A percentile compares a stretch with the other conserved stretches of the same genome.
phyloP scores from a whole-genome alignment of 2,797 vertebrate species.

The Diplodus sargus region DNA sequence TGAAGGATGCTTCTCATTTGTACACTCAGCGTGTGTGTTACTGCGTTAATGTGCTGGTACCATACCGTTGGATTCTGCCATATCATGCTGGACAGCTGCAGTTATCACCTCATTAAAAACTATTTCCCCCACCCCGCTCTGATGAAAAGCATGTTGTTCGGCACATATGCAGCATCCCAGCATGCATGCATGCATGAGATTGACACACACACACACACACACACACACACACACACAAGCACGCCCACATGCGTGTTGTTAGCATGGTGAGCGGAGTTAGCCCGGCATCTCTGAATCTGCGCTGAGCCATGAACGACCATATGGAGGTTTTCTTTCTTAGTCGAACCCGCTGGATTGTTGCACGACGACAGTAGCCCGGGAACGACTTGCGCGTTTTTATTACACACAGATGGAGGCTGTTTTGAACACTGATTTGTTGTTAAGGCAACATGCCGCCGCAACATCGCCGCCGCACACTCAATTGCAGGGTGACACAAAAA shows the following conservation, averaged over 20 bases:
- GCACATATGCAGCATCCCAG: slow-evolving; percentile 22
- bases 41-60: slow-evolving; percentile 47
- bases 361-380: slow-evolving; percentile 31
- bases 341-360: slow-evolving; percentile 43
- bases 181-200: slow-evolving; percentile 37
- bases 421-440: slow-evolving; percentile 51
- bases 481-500: slow-evolving; percentile 48
- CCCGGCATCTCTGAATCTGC: slow-evolving; percentile 41
- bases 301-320: slow-evolving; percentile 63
- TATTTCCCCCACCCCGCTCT: slow-evolving; percentile 10
- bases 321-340: slow-evolving; percentile 52
- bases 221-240: slow-evolving; percentile 11
- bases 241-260: slow-evolving; percentile 18
- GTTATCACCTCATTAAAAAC: slow-evolving; percentile 70
- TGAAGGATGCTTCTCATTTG: slow-evolving; percentile 40
- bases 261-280: background rate
- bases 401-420: slow-evolving; percentile 46
- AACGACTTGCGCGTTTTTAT: slow-evolving; percentile 43
- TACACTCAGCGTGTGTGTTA: slow-evolving; percentile 37
- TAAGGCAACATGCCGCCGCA: slow-evolving; percentile 47
- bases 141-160: slow-evolving; percentile 47
- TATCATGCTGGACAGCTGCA: slow-evolving; percentile 58
- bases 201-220: background rate
- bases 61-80: slow-evolving; percentile 31
- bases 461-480: slow-evolving; percentile 21